These are phyloP conservation scores for Mormyrops attenuatus DNA, from an alignment of 2,797 vertebrate species.

Conservation along the genomic window DNA sequence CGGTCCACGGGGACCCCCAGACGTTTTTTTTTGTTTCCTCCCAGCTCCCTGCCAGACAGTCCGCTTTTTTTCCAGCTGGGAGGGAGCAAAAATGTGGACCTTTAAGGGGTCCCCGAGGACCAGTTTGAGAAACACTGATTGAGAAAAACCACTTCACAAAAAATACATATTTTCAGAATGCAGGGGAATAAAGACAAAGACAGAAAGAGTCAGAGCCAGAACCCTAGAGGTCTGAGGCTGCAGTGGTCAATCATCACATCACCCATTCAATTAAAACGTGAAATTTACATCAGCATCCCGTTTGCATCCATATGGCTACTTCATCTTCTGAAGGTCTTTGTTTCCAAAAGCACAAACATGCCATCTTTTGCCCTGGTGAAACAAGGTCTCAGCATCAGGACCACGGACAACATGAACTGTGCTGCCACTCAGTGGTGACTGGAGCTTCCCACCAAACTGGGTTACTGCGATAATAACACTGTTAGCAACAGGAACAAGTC, in stretches of 20 bases:
- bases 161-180: background rate
- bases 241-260: background rate
- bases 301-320: background rate
- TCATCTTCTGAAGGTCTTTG: background rate
- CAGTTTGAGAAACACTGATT: background rate
- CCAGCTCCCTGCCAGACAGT: background rate
- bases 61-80: background rate
- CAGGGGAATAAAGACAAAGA: background rate
- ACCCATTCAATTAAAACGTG: background rate
- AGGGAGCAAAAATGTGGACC: background rate
- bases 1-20: background rate
- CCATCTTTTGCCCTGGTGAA: background rate
- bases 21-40: background rate
- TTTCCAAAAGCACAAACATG: background rate
- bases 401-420: background rate
- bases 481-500: background rate
- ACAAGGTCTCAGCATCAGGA: background rate
- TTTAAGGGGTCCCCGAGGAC: background rate
- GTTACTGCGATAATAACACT: no score
- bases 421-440: conserved; percentile 8
- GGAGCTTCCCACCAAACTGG: background rate
- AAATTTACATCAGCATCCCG: background rate
- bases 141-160: background rate
- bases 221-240: background rate
- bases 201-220: background rate